phyloP scores from a whole-genome alignment of 2,888 invertebrate species.

The Phyllotreta cruciferae region DNA sequence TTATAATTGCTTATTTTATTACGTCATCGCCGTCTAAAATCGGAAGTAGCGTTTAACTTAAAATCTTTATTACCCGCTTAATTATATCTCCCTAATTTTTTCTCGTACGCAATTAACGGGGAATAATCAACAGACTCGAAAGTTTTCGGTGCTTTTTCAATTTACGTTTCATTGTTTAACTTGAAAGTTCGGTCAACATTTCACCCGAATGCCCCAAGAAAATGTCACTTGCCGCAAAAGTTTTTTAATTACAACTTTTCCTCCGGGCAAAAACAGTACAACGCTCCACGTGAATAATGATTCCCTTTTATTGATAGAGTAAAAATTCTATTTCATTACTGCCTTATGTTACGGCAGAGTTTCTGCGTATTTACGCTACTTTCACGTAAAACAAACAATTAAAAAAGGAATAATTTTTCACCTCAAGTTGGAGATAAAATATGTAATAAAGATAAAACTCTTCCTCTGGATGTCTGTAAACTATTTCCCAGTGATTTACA shows the following conservation, averaged over 20 bases:
- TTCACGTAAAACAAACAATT: too few relatives aligned
- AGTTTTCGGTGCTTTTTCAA: conserved; percentile 37
- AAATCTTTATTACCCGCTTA: neutral
- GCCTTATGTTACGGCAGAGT: too few relatives aligned
- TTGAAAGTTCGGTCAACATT: conserved; percentile 43
- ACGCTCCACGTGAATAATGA: conserved; percentile 36
- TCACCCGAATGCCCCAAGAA: conserved; percentile 39
- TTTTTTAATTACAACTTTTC: conserved; percentile 47
- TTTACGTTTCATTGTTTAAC: conserved; percentile 42
- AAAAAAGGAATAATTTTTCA: neutral
- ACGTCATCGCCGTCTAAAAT: too few relatives aligned
- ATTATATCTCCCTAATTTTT: conserved; percentile 10
- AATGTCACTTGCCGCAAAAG: conserved; percentile 45
- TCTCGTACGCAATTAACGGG: conserved; percentile 29
- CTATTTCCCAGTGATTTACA: conserved; percentile 21
- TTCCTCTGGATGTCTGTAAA: too few relatives aligned
- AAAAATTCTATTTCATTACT: conserved; percentile 15
- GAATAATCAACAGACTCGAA: conserved; percentile 30
- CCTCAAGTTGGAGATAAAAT: too few relatives aligned
- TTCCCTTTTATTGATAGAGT: conserved; percentile 32
- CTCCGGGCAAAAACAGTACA: conserved; percentile 34
- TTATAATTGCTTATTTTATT: too few relatives aligned
- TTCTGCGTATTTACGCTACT: too few relatives aligned
- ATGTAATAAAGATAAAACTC: too few relatives aligned
- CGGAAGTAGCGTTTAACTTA: too few relatives aligned